These are phyloP conservation scores for Desmophyllum pertusum DNA, from an alignment of 92 coral and sea anemone genomes.

Conservation along the genomic window DNA sequence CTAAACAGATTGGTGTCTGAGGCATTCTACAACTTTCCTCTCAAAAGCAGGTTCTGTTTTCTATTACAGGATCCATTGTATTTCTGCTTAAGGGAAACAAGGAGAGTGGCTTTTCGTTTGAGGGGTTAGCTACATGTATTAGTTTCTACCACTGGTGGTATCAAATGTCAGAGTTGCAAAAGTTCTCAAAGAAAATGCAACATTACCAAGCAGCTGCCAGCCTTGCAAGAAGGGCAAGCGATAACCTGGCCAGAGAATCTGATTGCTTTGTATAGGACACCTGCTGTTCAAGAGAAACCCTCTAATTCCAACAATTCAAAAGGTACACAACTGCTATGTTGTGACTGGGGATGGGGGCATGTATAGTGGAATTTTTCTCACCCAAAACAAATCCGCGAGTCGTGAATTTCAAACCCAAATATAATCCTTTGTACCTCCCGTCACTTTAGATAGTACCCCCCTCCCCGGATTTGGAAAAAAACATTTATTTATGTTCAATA, in stretches of 20 bases:
- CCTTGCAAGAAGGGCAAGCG: slow-evolving; percentile 7
- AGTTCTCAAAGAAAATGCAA: slow-evolving; percentile 4
- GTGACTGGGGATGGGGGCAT: too few relatives aligned
- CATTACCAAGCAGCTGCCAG: slow-evolving; percentile 5
- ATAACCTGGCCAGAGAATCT: slow-evolving; percentile 7
- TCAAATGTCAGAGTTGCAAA: slow-evolving; percentile 18
- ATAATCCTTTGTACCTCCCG: too few relatives aligned
- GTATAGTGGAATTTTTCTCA: too few relatives aligned
- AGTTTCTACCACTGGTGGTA: slow-evolving; percentile 4
- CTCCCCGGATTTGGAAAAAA: too few relatives aligned
- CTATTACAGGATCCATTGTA: slow-evolving; percentile 30
- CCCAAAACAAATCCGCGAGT: too few relatives aligned
- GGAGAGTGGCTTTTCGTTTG: slow-evolving; percentile 32
- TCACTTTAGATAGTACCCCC: too few relatives aligned
- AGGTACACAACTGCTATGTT: slow-evolving; percentile 11
- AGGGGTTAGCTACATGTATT: slow-evolving; percentile 19
- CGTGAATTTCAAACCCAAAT: too few relatives aligned
- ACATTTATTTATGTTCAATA: too few relatives aligned
- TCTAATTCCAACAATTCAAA: slow-evolving; percentile 16
- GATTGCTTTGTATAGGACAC: slow-evolving; percentile 6
- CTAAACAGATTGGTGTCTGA: too few relatives aligned
- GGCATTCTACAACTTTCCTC: not conserved
- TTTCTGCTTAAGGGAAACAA: slow-evolving; percentile 29
- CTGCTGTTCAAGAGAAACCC: slow-evolving; percentile 3
- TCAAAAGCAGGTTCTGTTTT: slow-evolving; percentile 12